phyloP scores from a whole-genome alignment of 2,797 vertebrate species.

The Chiroxiphia lanceolata region DNA sequence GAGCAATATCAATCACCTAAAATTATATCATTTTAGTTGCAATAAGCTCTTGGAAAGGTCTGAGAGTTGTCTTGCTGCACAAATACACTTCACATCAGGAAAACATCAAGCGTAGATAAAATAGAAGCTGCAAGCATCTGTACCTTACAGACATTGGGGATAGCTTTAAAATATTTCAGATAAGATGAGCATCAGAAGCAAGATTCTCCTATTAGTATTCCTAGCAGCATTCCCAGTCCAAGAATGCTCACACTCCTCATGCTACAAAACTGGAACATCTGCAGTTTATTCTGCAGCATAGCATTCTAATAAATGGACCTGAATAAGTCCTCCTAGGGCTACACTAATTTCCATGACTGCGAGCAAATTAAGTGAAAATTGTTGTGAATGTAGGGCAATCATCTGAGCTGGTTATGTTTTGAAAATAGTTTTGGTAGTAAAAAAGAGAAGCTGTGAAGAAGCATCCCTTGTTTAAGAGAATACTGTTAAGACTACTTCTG shows the following conservation, averaged over 20 bases:
- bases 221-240: background rate
- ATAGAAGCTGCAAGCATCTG: background rate
- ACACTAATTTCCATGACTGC: conserved; percentile 8
- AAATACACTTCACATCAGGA: background rate
- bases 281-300: background rate
- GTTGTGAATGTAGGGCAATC: conserved; percentile 3
- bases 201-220: conserved; percentile 37
- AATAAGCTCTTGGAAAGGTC: background rate
- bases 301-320: conserved; percentile 20
- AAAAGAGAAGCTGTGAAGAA: conserved; percentile 23
- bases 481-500: background rate
- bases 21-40: conserved; percentile 17
- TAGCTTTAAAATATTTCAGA: conserved; percentile 23
- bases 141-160: background rate
- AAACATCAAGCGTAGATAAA: background rate
- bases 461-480: background rate
- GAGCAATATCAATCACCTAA: background rate
- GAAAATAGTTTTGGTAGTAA: conserved; percentile 24
- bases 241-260: background rate
- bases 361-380: conserved; percentile 48
- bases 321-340: conserved; percentile 10
- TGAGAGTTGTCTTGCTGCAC: background rate
- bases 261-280: background rate
- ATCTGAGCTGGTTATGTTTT: conserved; percentile 7
- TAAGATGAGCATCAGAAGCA: background rate